Percentiles rank a stretch among this genome's conserved stretches.
Conservation (phyloP, 1,140 invertebrate genomes). For the Drosophila prosaltans region DNA sequence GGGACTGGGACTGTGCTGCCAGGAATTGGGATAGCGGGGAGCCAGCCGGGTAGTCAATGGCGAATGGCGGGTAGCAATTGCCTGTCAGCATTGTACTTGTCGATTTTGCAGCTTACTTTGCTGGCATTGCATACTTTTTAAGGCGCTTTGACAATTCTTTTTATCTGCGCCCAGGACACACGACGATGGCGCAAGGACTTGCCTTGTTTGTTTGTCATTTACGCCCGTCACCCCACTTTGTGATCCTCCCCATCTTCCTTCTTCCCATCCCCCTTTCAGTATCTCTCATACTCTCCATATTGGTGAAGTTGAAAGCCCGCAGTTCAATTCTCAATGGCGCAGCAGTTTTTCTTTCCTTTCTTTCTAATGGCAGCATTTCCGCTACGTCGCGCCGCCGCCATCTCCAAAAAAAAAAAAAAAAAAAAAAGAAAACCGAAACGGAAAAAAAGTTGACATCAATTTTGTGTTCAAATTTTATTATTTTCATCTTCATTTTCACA, state of each 20-base stretch:
- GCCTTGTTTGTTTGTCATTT: constrained; percentile 81
- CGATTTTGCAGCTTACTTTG: constrained; percentile 82
- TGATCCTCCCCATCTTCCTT: neutral
- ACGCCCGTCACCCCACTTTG: constrained; percentile 41
- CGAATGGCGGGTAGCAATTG: constrained; percentile 68
- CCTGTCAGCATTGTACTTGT: constrained; percentile 82
- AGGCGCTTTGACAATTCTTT: constrained; percentile 82
- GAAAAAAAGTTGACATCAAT: constrained; percentile 73
- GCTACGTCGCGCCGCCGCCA: constrained; percentile 46
- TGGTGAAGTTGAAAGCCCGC: constrained; percentile 69
- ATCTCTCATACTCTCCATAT: constrained; percentile 8
- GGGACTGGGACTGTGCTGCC: too few species aligned
- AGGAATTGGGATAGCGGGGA: constrained; percentile 6
- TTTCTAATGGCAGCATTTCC: constrained; percentile 80
- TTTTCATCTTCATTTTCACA: constrained; percentile 79
- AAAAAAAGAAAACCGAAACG: neutral
- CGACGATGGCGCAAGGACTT: constrained; percentile 57
- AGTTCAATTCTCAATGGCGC: constrained; percentile 80
- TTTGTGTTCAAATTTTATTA: constrained; percentile 78
- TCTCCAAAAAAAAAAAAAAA: constrained; percentile 19
- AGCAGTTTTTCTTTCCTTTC: constrained; percentile 75
- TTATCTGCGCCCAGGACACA: constrained; percentile 75
- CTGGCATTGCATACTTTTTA: constrained; percentile 80
- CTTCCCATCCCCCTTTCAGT: neutral
- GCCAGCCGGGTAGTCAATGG: constrained; percentile 9